phyloP scores from a whole-genome alignment of 2,797 vertebrate genomes.

The Cetoscarus ocellatus region DNA sequence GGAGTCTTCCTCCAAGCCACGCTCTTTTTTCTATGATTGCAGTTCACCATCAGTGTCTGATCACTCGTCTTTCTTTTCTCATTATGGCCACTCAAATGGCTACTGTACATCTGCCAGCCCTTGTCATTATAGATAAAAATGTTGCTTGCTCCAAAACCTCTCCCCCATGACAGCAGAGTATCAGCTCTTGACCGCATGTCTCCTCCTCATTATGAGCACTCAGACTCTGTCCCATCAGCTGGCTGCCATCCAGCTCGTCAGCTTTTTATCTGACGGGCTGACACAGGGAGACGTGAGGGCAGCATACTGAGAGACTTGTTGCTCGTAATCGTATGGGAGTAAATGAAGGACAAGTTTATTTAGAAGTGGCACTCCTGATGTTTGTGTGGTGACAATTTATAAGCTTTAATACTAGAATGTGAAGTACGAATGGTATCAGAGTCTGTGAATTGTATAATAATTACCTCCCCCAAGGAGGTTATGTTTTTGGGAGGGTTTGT shows the following conservation, averaged over 20 bases:
- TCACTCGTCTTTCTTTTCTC: slow-evolving; percentile 44
- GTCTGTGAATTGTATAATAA: too few relatives aligned
- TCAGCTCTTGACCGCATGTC: slow-evolving; percentile 44
- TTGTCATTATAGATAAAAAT: slow-evolving; percentile 64
- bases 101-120: slow-evolving; percentile 54
- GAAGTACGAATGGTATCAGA: neutral
- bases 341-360: slow-evolving; percentile 23
- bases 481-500: too few relatives aligned
- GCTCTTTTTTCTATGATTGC: slow-evolving; percentile 28
- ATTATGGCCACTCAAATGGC: slow-evolving; percentile 50
- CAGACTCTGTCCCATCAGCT: slow-evolving; percentile 59
- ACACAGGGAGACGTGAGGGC: slow-evolving; percentile 50
- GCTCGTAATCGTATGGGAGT: slow-evolving; percentile 23
- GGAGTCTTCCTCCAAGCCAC: slow-evolving; percentile 4
- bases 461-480: too few relatives aligned
- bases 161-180: slow-evolving; percentile 48
- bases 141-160: slow-evolving; percentile 42
- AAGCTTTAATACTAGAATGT: slow-evolving; percentile 5
- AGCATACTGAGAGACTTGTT: neutral
- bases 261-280: slow-evolving; percentile 59
- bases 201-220: slow-evolving; percentile 62
- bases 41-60: slow-evolving; percentile 25
- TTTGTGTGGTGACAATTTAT: slow-evolving; percentile 15
- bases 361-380: neutral
- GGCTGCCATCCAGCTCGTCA: slow-evolving; percentile 53